Percentiles rank a stretch among this genome's conserved stretches.
Conservation (phyloP, 2,113 vertebrate genomes). For the Passer domesticus region DNA sequence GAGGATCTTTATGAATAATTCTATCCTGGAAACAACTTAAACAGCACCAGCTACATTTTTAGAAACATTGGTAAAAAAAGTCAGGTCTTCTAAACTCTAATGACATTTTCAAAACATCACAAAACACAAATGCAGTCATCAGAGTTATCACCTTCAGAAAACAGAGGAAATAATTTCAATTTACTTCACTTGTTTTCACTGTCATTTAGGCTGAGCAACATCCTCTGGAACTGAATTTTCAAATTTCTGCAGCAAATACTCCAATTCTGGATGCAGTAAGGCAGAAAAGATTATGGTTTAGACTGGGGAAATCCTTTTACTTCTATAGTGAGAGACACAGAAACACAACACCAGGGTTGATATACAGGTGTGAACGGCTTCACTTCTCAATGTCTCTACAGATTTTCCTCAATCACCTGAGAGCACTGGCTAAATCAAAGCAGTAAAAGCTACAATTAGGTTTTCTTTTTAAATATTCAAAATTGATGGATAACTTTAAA, state of each 20-base stretch:
- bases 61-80: not conserved
- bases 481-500: not conserved
- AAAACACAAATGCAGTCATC: not conserved
- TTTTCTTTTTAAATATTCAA: not conserved
- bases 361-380: not conserved
- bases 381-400: not conserved
- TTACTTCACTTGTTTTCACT: not conserved
- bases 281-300: not conserved
- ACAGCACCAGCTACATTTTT: not conserved
- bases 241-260: not conserved
- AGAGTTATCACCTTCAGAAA: not conserved
- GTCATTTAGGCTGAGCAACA: not conserved
- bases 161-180: not conserved
- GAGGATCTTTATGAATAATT: not conserved
- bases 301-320: not conserved
- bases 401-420: not conserved
- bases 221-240: not conserved
- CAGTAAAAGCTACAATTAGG: not conserved
- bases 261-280: not conserved
- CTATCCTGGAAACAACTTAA: not conserved
- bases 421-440: not conserved
- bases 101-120: not conserved
- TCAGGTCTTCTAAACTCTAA: not conserved
- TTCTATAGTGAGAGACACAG: not conserved
- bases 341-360: not conserved